Conservation (phyloP, 1,140 invertebrate genomes). For the Daktulosphaira vitifoliae region DNA sequence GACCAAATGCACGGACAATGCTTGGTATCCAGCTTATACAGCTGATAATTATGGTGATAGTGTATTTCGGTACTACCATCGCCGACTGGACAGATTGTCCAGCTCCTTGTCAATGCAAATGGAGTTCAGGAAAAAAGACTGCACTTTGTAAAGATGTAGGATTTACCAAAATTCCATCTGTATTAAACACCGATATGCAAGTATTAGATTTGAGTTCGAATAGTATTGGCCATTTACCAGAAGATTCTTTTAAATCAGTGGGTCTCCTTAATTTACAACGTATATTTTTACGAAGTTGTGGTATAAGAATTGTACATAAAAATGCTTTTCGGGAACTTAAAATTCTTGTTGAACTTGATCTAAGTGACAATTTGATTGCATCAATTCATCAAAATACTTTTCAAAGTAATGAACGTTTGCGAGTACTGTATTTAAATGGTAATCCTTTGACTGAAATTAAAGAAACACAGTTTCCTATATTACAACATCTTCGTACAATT, state of each 20-base stretch:
- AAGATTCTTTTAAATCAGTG: conserved; percentile 67
- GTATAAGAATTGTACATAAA: conserved; percentile 62
- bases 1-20: conserved; percentile 35
- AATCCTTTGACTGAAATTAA: conserved; percentile 59
- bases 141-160: conserved; percentile 69
- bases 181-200: conserved; percentile 72
- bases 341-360: conserved; percentile 77
- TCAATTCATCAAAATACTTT: conserved; percentile 63
- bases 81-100: conserved; percentile 76
- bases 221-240: conserved; percentile 61
- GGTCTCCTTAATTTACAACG: conserved; percentile 75
- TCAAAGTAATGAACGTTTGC: conserved; percentile 60
- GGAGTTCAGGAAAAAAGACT: conserved; percentile 79
- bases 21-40: conserved; percentile 33
- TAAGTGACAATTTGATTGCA: conserved; percentile 63
- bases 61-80: conserved; percentile 32
- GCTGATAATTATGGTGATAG: conserved; percentile 36
- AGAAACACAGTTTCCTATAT: conserved; percentile 58
- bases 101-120: conserved; percentile 71
- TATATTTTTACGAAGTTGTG: conserved; percentile 64
- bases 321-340: conserved; percentile 77
- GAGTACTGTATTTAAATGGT: conserved; percentile 57
- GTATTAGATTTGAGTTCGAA: conserved; percentile 75
- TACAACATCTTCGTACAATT: conserved; percentile 60
- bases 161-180: conserved; percentile 61